Evolutionary conservation across 2,888 invertebrate species (phyloP), one percentile per base, ranked within the genome.

Genomic region (Dryomyza anilis): DNA sequence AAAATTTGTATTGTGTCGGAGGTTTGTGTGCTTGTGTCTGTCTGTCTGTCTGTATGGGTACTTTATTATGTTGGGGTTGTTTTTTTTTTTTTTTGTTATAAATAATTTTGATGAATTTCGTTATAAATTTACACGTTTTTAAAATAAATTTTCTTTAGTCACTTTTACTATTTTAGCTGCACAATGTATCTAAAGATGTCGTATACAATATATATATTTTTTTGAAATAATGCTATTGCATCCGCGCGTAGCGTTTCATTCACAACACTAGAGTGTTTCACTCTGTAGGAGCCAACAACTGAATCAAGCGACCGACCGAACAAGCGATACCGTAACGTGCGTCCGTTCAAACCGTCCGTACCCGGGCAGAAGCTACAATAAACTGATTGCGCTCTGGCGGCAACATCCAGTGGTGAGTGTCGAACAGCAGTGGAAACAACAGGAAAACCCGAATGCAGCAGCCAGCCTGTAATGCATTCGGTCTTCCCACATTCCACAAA

Each of bases 281-380:
- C n/a, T n/a, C n/a, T n/a, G n/a, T n/a, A n/a, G n/a, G n/a, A n/a
- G n/a, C n/a, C n/a, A n/a, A n/a, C n/a, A n/a, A n/a, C n/a, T n/a
- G n/a, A n/a, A 55, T 19, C 55, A 27, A 33, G n/a, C 58, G 25
- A 58, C 16, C 46, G 14, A 25, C 23, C 30, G 19, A 46, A 14
- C 25, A 6, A 1, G 19, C 50, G 23, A 14, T 55, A n/a, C n/a
- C n/a, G n/a, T n/a, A 2, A 7, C 30, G 10, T 16, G 25, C 50
- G 16, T 52, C 60, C 60, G 60, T 39, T 52, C 23, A 23, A 61
- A 61, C 39, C 60, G 50, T 39, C 60, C 45, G 52, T 52, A 39
- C 50, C 50, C 60, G 50, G 39, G 19, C 60, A 61, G 50, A 61
- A 61, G 33, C 52, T 50, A 61, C 27, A 36, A 61, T 19, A 61